These are phyloP conservation scores for Zoanthus solanderi DNA, from an alignment of 92 coral and sea anemone genomes.

Conservation along the genomic window DNA sequence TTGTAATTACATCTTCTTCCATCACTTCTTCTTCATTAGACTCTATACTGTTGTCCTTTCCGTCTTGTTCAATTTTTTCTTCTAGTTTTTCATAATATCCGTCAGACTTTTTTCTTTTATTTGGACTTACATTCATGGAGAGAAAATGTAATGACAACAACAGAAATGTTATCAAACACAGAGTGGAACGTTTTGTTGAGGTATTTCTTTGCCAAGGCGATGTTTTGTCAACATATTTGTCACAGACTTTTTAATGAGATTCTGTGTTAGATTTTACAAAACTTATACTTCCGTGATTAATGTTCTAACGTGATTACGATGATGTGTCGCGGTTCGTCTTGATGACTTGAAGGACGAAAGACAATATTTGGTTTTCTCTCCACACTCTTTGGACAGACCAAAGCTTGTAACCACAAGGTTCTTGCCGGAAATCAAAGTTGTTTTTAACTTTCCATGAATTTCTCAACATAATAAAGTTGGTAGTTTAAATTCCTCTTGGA, in stretches of 20 bases:
- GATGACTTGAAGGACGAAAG: not conserved
- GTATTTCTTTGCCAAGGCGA: conserved; percentile 3
- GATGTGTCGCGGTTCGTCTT: not conserved
- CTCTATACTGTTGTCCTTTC: conserved; percentile 26
- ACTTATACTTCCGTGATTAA: not conserved
- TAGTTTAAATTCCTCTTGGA: not conserved
- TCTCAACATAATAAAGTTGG: not conserved
- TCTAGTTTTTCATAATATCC: conserved; percentile 35
- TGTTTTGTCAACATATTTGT: conserved; percentile 25
- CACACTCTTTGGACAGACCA: not conserved
- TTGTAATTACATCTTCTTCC: conserved; percentile 55
- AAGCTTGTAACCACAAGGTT: not conserved
- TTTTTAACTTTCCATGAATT: not conserved
- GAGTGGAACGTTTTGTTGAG: not conserved
- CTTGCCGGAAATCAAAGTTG: not conserved
- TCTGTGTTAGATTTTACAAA: not conserved
- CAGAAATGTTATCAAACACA: not conserved
- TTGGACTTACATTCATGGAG: conserved; percentile 38
- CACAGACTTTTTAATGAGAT: not conserved
- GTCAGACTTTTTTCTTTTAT: conserved; percentile 29
- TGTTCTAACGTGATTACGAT: not conserved
- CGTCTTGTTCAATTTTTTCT: conserved; percentile 62
- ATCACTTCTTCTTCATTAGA: conserved; percentile 51
- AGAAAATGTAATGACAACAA: not conserved
- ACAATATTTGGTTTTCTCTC: conserved; percentile 17